A percentile compares a stretch with the other conserved stretches of the same genome.
Conservation (phyloP, 2,113 vertebrate genomes). For the Upupa epops region DNA sequence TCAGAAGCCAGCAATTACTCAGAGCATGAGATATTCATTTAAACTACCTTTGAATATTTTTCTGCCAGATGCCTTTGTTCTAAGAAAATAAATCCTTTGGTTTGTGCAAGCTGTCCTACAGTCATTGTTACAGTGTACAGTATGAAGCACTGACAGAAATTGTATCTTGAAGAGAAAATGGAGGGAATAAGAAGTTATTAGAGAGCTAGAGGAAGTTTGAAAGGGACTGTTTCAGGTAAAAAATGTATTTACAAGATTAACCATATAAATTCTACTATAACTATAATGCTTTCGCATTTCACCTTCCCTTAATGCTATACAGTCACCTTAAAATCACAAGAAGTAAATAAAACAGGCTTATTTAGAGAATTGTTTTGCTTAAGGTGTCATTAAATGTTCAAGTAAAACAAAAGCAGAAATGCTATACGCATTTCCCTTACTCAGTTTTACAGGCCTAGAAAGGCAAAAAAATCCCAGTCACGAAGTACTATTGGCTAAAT, state of each 20-base stretch:
- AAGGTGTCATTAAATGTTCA: not conserved
- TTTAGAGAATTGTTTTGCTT: not conserved
- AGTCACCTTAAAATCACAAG: not conserved
- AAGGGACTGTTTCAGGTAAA: not conserved
- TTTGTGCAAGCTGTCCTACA: not conserved
- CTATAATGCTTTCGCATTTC: not conserved
- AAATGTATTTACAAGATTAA: not conserved
- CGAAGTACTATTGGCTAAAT: not conserved
- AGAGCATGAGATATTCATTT: too few relatives aligned
- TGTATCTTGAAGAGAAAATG: not conserved
- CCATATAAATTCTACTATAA: not conserved
- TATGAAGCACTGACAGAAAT: not conserved
- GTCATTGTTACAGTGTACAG: not conserved
- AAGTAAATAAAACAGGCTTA: not conserved
- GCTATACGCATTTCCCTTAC: rapidly evolving
- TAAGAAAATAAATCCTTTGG: not conserved
- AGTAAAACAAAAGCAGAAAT: not conserved
- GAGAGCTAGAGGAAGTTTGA: not conserved
- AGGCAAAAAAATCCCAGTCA: not conserved
- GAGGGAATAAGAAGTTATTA: not conserved
- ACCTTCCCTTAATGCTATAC: not conserved
- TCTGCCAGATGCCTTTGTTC: not conserved
- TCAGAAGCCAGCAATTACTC: not conserved
- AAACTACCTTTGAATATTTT: not conserved
- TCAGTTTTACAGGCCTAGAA: too few relatives aligned